Conservation (phyloP, 2,888 invertebrate genomes). For the Diabrotica balteata region DNA sequence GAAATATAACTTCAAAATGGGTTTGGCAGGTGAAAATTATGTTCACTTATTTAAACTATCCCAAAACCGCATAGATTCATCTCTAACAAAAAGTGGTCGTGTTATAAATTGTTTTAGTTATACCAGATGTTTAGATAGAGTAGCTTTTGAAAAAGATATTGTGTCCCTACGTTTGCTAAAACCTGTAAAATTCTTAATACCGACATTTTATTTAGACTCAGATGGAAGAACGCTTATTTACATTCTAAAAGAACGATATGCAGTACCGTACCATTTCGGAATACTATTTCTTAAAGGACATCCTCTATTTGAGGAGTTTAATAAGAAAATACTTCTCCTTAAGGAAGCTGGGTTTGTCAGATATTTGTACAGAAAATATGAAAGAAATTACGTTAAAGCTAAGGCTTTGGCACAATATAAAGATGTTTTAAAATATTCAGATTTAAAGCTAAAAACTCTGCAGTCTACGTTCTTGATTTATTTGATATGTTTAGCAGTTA, state of each 20-base stretch:
- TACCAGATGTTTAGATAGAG: neutral
- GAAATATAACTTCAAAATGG: neutral
- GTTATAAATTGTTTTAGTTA: neutral
- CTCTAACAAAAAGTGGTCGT: neutral
- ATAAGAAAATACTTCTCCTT: neutral
- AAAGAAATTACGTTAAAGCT: neutral
- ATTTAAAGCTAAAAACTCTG: neutral
- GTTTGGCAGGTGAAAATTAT: neutral
- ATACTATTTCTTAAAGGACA: slow-evolving; percentile 1
- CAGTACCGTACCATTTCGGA: neutral
- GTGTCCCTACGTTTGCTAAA: neutral
- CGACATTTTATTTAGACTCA: neutral
- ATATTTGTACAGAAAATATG: neutral
- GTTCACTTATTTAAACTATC: neutral
- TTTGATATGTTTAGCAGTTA: neutral
- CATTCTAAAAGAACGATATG: neutral
- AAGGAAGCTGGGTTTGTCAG: neutral
- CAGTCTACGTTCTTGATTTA: neutral
- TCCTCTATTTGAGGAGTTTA: neutral
- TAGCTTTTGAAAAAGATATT: slow-evolving; percentile 1
- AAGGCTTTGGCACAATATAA: neutral
- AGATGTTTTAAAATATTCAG: neutral
- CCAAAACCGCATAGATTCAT: neutral
- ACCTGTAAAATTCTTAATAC: neutral
- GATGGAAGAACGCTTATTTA: neutral